A percentile compares a stretch with the other conserved stretches of the same genome.
These are phyloP conservation scores for Leuciscus idus DNA, from an alignment of 2,113 vertebrate species.

Conservation along the genomic window DNA sequence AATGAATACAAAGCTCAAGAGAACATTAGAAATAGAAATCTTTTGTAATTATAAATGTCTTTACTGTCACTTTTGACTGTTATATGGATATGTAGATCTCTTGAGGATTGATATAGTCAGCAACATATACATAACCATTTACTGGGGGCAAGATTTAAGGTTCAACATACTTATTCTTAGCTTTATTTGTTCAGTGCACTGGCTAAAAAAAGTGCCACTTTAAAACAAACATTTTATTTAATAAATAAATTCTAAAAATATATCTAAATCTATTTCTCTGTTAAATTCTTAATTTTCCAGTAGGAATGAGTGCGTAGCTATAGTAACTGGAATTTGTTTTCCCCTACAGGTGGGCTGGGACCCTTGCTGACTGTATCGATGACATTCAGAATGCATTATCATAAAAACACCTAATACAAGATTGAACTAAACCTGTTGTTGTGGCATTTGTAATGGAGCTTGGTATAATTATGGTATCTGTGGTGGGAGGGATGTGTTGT, in stretches of 20 bases:
- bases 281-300: background rate
- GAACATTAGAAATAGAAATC: background rate
- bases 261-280: background rate
- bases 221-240: background rate
- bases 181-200: background rate
- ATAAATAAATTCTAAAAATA: background rate
- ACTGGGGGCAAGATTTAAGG: too few species aligned
- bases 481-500: constrained; percentile 20
- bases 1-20: background rate
- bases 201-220: background rate
- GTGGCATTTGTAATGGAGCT: constrained; percentile 22
- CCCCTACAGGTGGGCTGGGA: background rate
- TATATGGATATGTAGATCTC: too few species aligned
- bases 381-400: constrained; percentile 31
- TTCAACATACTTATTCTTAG: too few species aligned
- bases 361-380: background rate
- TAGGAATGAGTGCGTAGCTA: background rate
- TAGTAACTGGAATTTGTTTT: background rate
- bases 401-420: constrained; percentile 19
- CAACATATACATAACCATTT: too few species aligned
- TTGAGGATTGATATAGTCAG: too few species aligned
- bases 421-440: constrained; percentile 29
- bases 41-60: background rate
- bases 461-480: constrained; percentile 34
- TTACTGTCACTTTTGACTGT: background rate